Evolutionary conservation across 2,888 invertebrate species (phyloP).

Genomic region (Rosalia funebris): DNA sequence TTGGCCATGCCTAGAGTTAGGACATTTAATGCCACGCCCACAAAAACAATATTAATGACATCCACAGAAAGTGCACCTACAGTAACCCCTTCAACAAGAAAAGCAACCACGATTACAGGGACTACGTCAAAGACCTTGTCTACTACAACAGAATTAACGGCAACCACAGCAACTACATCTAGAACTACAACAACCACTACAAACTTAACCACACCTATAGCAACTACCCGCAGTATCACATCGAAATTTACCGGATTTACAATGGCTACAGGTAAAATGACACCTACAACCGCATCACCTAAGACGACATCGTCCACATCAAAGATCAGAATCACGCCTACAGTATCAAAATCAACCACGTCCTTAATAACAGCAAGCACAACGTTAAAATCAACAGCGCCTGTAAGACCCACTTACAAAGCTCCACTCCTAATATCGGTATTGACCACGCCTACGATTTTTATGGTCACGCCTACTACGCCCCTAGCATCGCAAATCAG

Average conservation of each 20-base stretch:
- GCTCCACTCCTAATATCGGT: not conserved
- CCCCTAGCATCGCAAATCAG: too few relatives aligned
- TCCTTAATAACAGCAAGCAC: not conserved
- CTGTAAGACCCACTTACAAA: not conserved
- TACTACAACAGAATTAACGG: not conserved
- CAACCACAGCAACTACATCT: not conserved
- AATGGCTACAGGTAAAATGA: not conserved
- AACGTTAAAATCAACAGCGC: not conserved
- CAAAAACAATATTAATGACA: slow-evolving; percentile 11
- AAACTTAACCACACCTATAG: not conserved
- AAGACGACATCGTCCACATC: slow-evolving; percentile 28
- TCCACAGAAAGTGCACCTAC: slow-evolving; percentile 1
- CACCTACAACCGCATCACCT: not conserved
- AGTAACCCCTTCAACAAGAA: not conserved
- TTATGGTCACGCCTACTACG: too few relatives aligned
- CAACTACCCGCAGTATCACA: not conserved
- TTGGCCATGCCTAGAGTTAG: slow-evolving; percentile 9
- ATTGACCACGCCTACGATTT: slow-evolving; percentile 3
- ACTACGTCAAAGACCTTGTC: not conserved
- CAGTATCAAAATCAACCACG: not conserved
- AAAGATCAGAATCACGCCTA: not conserved
- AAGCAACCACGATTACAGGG: slow-evolving; percentile 11
- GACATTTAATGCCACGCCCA: not conserved
- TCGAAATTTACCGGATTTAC: not conserved
- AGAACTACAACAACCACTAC: not conserved